Percentiles rank a stretch among this genome's conserved stretches.
These are phyloP conservation scores for Diceros bicornis DNA, from an alignment of 2,797 vertebrate species.

Conservation along the genomic window DNA sequence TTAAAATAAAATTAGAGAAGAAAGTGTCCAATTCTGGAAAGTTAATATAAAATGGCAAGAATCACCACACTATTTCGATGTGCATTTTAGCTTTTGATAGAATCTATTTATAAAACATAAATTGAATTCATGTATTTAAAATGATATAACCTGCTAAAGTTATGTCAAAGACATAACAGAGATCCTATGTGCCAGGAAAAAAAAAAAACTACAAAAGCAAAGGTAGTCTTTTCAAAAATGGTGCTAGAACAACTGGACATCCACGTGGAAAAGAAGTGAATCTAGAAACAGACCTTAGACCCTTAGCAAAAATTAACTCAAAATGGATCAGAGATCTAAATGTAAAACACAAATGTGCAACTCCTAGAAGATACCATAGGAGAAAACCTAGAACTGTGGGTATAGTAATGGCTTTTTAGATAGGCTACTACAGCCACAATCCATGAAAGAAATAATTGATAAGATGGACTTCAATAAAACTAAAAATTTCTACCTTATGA, in stretches of 20 bases:
- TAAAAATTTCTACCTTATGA: not conserved
- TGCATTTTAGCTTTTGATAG: not conserved
- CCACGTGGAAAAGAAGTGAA: not conserved
- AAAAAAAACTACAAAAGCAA: not conserved
- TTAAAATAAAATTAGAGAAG: not conserved
- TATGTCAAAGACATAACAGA: not conserved
- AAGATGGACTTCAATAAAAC: not conserved
- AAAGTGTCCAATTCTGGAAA: not conserved
- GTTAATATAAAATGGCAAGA: not conserved
- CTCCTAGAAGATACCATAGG: not conserved
- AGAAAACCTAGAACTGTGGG: not conserved
- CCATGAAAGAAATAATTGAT: not conserved
- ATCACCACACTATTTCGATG: not conserved
- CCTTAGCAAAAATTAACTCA: constrained; percentile 21
- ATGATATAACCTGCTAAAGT: not conserved
- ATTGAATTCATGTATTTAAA: not conserved
- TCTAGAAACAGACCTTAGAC: not conserved
- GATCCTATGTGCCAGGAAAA: not conserved
- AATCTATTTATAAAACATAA: not conserved
- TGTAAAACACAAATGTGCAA: not conserved
- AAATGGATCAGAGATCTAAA: not conserved
- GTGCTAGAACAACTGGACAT: not conserved
- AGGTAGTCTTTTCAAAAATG: not conserved
- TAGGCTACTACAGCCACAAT: not conserved
- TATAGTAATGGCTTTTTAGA: not conserved